Evolutionary conservation across 2,888 invertebrate species (phyloP), one percentile per base, ranked within the genome.

Genomic region (Caenorhabditis sinica): DNA sequence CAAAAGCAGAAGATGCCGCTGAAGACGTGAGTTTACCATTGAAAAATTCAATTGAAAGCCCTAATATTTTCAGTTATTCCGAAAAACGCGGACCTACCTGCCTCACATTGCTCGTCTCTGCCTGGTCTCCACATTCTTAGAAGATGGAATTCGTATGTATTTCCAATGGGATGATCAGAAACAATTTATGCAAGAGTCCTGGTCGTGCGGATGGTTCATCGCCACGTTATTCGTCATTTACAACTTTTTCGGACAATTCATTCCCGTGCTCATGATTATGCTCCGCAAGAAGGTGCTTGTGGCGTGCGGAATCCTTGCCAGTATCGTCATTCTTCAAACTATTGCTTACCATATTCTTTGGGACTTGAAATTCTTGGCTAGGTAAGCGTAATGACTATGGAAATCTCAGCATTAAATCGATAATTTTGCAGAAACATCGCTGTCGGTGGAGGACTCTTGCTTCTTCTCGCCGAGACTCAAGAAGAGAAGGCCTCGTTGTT

Each of bases 61-160:
- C n/a, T n/a, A n/a, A 61, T 25, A 6, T 9, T 69, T 90, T 74
- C 80, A 93, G 93, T 77, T 93, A 61, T 86, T 93, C 49, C 91
- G 93, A n/a, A 87, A 89, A 68, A 93, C 93, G 13, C 90, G 93
- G 71, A 93, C 94, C 87, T 95, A 98, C 88, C 94, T 99, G 90
- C 99, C 99, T 33, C 97, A 97, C 89, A 95, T 97, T 90, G 98
- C 98, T 17, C 95, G 99, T 87, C 94, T 99, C 85, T 99, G 98
- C 93, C 95, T 99, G 83, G 97, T 99, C 93, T 97, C 97, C 91
- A 99, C 99, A 91, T 99, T 99, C 94, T 95, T 99, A 86, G 99
- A 99, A 94, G 99, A 99, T 95, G 99, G 99, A 1, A 95, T 99
- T 83, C 95, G 99, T 85, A 99, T 99, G 99, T 99, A 97, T 96